Evolutionary conservation across 2,113 vertebrate species (phyloP).

Genomic region (Chitala chitala): DNA sequence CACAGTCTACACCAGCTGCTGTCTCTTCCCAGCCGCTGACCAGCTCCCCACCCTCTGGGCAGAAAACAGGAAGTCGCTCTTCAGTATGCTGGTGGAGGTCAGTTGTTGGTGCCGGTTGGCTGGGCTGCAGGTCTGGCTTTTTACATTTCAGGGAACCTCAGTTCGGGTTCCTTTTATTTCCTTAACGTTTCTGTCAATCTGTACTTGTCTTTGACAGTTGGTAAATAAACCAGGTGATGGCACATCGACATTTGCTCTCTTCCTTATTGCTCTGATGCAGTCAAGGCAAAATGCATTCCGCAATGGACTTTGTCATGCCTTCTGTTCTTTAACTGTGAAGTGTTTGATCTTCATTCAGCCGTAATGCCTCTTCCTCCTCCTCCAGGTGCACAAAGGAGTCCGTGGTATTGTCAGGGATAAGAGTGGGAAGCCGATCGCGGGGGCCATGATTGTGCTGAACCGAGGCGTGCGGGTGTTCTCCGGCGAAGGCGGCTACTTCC

Average conservation of each 20-base stretch:
- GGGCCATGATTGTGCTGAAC: constrained; percentile 79
- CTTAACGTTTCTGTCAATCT: not conserved
- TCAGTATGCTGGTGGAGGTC: constrained; percentile 96
- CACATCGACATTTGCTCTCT: no score
- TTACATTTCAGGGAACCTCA: not conserved
- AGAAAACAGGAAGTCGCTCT: constrained; percentile 86
- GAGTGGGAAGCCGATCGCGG: constrained; percentile 80
- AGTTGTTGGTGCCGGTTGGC: constrained; percentile 29
- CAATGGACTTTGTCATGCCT: not conserved
- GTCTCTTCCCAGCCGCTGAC: constrained; percentile 77
- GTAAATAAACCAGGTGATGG: no score
- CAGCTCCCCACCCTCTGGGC: constrained; percentile 79
- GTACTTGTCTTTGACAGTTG: not conserved
- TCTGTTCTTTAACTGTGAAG: not conserved
- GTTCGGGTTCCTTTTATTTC: not conserved
- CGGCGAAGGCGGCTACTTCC: constrained; percentile 83
- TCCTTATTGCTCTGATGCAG: no score
- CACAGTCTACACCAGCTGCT: constrained; percentile 91
- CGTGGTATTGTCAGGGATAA: constrained; percentile 83
- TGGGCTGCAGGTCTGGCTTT: not conserved
- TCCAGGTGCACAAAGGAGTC: constrained; percentile 89
- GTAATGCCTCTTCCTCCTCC: constrained; percentile 7
- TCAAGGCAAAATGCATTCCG: not conserved
- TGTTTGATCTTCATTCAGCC: not conserved
- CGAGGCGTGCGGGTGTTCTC: constrained; percentile 73